A percentile compares a stretch with the other conserved stretches of the same genome.
Evolutionary conservation across 2,113 vertebrate species (phyloP).

Genomic region (Ciconia maguari): DNA sequence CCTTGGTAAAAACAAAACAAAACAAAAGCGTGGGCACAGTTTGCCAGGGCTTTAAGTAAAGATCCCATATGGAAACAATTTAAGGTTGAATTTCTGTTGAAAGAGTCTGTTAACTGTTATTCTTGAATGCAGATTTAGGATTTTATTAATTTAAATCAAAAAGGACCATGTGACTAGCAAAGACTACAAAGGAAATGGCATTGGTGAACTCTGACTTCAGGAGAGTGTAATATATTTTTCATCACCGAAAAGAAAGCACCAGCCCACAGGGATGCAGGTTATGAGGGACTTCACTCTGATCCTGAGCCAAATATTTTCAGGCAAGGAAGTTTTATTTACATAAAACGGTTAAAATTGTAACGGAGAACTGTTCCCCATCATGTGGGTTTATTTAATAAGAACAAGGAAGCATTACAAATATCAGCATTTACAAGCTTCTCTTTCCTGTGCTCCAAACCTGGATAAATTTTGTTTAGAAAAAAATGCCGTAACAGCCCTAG

Average conservation of each 20-base stretch:
- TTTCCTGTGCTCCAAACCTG: background rate
- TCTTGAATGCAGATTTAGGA: constrained; percentile 66
- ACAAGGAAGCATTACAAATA: constrained; percentile 47
- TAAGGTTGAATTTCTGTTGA: constrained; percentile 65
- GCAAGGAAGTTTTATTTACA: constrained; percentile 71
- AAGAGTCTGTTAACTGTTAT: constrained; percentile 63
- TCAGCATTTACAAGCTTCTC: constrained; percentile 18
- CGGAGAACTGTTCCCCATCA: constrained; percentile 40
- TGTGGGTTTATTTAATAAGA: constrained; percentile 46
- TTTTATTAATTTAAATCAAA: constrained; percentile 76
- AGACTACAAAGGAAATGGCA: constrained; percentile 74
- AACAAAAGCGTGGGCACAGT: constrained; percentile 32
- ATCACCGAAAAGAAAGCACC: constrained; percentile 65
- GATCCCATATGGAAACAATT: constrained; percentile 66
- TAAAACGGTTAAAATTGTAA: constrained; percentile 65
- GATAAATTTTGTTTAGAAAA: background rate
- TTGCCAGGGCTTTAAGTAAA: constrained; percentile 56
- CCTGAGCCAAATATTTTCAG: constrained; percentile 68
- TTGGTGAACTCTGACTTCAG: constrained; percentile 62
- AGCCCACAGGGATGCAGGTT: constrained; percentile 71
- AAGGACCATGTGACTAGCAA: constrained; percentile 55
- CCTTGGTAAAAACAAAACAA: constrained; percentile 19
- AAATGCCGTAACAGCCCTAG: background rate
- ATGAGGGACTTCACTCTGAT: constrained; percentile 71
- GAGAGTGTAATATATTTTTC: constrained; percentile 71